Base-by-base conservation (phyloP, 53 echinoderm and acorn worm genomes). In the Crossaster papposus region DNA sequence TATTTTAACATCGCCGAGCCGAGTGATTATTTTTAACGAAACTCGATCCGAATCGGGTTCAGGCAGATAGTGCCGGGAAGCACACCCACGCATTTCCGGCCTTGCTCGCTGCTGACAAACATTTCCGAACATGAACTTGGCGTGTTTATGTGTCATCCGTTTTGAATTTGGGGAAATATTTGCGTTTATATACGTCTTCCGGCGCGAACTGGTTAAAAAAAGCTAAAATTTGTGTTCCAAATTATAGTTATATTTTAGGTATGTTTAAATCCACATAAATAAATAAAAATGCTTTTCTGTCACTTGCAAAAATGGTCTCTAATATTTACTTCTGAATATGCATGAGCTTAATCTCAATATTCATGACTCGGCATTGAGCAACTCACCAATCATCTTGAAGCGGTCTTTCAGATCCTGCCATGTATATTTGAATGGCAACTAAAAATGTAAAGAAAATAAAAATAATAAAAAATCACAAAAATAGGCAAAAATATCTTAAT, bases 371-470 rank as follows among this genome's bases (percentile, higher is more conserved):
- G 22, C 18, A 32, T 29, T 17, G 9, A 5, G 23, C 54, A 30
- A 90, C 97, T 85, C 84, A 97, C 97, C 97, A 51, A 93, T 78
- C 36, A 89, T 71, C 90, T 93, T 95, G 89, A 95, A 95, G 31
- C 83, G 74, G 78, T 97, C 97, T 79, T 97, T 97, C 82, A 97
- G 80, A 58, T 92, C 93, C 80, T 97, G 93, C 97, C 97, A 97
- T 10, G 93, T 83, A 84, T 91, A 94, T 17, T 95, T 87, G 78
- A 94, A 97, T n/a, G 97, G 97, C 36, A 97, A 89, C 97, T 97
- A 91, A 18, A 77, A 79, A 77, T n/a, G n/a, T n/a, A n/a, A n/a
- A n/a, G n/a, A n/a, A n/a, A n/a, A n/a, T n/a, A n/a, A n/a, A n/a
- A n/a, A n/a, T n/a, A n/a, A n/a, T 55, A 34, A 83, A 22, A 44